Percentiles rank a stretch among this genome's conserved stretches.
Evolutionary conservation across 2,113 vertebrate genomes (phyloP).

Genomic region (Tragelaphus imberbis): DNA sequence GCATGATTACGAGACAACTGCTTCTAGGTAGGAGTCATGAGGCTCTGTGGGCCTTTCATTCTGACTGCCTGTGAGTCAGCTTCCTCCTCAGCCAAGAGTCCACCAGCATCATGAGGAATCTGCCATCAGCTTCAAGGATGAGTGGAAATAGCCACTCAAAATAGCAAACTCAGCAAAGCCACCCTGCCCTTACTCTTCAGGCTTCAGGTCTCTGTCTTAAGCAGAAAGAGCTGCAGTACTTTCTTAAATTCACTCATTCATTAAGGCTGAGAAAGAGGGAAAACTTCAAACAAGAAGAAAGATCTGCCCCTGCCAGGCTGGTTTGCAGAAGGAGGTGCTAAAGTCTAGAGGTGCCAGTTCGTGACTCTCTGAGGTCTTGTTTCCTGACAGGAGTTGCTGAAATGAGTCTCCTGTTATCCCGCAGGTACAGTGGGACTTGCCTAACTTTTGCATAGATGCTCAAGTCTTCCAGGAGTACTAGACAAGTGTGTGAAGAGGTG

Average conservation of each 20-base stretch:
- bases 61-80: background rate
- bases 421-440: constrained; percentile 25
- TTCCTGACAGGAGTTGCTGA: background rate
- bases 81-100: background rate
- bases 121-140: background rate
- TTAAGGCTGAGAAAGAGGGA: background rate
- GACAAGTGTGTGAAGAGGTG: constrained; percentile 6
- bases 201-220: background rate
- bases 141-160: background rate
- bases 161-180: background rate
- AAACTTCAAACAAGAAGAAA: background rate
- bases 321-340: background rate
- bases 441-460: constrained; percentile 35
- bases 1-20: background rate
- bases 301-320: background rate
- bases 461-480: constrained; percentile 27
- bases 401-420: background rate
- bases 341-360: background rate
- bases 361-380: background rate
- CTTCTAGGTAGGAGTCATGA: background rate
- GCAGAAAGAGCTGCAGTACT: background rate
- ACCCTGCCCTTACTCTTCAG: background rate
- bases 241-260: background rate
- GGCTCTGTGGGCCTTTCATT: background rate
- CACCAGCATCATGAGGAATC: background rate